Evolutionary conservation across 2,888 invertebrate genomes (phyloP), one percentile per base, ranked within the genome.

Genomic region (Caenorhabditis imperialis): DNA sequence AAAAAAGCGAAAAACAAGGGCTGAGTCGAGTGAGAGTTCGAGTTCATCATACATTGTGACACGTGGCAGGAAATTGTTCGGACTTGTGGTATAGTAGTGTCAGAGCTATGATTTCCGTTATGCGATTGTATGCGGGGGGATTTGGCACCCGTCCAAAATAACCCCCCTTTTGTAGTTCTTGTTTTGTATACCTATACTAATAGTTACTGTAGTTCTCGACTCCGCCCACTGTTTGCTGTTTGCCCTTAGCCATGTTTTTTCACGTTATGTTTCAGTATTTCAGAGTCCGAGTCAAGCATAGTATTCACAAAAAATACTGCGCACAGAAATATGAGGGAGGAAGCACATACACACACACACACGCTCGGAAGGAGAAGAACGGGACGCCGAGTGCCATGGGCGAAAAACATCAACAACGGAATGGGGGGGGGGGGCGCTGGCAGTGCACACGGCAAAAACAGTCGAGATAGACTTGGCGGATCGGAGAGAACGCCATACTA

Each of bases 351-450:
- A 30, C 10, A 30, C 30, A 30, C 30, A 30, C 10, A 30, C 53
- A 70, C 54, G 70, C 57, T 71, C 61, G 44, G 71, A 62, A 61
- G 20, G 37, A 57, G 57, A 57, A 58, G 55, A 42, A 30, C 6
- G 53, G 42, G n/a, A 22, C 51, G n/a, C n/a, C n/a, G 75, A 58
- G 75, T 75, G 75, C 69, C 75, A 70, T 48, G 62, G 38, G 61
- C 69, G 75, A 75, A 75, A 74, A 75, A 75, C 75, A 75, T 75
- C 75, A 75, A 75, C 75, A 75, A 63, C n/a, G n/a, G n/a, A n/a
- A n/a, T n/a, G n/a, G n/a, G n/a, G n/a, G n/a, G n/a, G n/a, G n/a
- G 69, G 51, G 58, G 42, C 38, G 25, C 42, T 45, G 67, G 67
- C 65, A 67, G 65, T 67, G 73, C 65, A 67, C 73, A 67, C 60